phyloP scores from a whole-genome alignment of 2,113 vertebrate species.

The Haplochromis burtoni region DNA sequence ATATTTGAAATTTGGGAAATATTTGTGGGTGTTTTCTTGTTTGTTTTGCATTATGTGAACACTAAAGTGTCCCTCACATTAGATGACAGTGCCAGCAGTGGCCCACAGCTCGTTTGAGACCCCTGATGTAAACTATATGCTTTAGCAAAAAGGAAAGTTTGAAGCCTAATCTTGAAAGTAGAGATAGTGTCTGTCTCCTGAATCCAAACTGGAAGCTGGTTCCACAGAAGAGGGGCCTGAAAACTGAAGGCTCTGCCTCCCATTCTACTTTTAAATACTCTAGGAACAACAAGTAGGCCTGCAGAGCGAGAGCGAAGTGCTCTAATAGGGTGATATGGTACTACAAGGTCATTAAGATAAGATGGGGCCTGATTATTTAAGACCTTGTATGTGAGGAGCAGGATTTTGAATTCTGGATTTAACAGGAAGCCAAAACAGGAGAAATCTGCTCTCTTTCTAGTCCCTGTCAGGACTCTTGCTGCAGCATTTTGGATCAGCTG shows the following conservation, averaged over 20 bases:
- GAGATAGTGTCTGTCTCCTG: neutral
- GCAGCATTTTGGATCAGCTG: rapidly evolving
- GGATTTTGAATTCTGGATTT: neutral
- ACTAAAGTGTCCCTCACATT: rapidly evolving
- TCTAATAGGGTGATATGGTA: no score
- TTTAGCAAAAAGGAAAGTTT: neutral
- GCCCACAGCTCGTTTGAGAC: rapidly evolving
- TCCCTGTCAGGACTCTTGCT: neutral
- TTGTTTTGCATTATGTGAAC: neutral
- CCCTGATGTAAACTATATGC: neutral
- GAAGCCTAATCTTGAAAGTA: rapidly evolving
- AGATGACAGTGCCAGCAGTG: neutral
- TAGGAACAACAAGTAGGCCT: neutral
- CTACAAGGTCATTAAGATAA: no score
- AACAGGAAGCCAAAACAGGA: neutral
- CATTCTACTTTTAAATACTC: no score
- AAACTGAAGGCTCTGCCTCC: neutral
- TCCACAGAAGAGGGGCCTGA: neutral
- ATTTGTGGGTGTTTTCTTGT: neutral
- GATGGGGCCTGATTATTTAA: no score
- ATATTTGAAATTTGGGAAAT: neutral
- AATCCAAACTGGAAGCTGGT: neutral
- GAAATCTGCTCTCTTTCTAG: neutral
- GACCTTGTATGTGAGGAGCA: no score
- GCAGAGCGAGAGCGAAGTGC: rapidly evolving